Evolutionary conservation across 1,140 invertebrate species (phyloP).

Genomic region (Portunus trituberculatus): DNA sequence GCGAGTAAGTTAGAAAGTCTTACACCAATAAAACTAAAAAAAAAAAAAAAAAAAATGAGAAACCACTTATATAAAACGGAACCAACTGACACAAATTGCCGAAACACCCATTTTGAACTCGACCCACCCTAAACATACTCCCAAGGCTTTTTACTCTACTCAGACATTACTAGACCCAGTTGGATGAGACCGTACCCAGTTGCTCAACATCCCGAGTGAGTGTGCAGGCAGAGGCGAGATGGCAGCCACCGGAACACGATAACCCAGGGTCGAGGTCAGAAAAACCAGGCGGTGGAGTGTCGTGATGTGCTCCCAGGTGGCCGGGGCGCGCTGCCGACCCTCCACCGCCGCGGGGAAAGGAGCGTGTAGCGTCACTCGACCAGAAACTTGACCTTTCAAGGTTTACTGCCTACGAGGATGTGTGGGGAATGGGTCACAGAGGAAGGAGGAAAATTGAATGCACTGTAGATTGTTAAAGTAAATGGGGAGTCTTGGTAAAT

Average conservation of each 20-base stretch:
- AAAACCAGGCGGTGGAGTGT: background rate
- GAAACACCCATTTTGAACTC: too few relatives aligned
- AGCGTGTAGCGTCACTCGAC: background rate
- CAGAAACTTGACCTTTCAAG: conserved; percentile 13
- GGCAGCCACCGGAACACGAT: background rate
- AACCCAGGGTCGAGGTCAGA: background rate
- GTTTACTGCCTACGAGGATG: background rate
- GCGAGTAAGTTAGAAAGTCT: too few relatives aligned
- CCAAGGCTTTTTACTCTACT: too few relatives aligned
- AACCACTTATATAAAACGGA: too few relatives aligned
- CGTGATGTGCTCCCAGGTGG: background rate
- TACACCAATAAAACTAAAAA: too few relatives aligned
- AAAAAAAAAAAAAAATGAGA: too few relatives aligned
- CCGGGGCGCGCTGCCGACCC: background rate
- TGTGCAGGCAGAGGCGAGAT: background rate
- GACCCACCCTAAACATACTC: too few relatives aligned
- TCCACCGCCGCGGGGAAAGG: background rate
- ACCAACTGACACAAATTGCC: too few relatives aligned
- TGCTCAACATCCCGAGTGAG: background rate
- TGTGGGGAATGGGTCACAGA: background rate
- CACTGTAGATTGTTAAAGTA: too few relatives aligned
- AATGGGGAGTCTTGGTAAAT: too few relatives aligned
- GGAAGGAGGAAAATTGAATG: background rate
- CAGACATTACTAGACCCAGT: too few relatives aligned
- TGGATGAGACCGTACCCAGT: background rate